Conservation (phyloP, 2,113 vertebrate genomes). For the Leucopternis melanops region DNA sequence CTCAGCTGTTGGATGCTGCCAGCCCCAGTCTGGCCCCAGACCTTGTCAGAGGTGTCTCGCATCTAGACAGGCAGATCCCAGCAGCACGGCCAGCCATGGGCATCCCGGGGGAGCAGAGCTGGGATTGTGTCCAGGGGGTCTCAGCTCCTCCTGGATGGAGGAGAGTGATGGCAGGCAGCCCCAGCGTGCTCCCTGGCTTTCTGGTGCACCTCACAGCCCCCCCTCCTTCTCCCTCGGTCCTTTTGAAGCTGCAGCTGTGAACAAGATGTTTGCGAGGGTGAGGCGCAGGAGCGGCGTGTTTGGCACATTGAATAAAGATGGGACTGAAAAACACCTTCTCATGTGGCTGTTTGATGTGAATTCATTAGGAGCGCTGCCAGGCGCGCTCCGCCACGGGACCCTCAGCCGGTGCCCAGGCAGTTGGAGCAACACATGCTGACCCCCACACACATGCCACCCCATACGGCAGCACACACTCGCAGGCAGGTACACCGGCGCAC, state of each 20-base stretch:
- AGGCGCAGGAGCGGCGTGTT: background rate
- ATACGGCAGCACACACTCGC: accelerated
- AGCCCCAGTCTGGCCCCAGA: background rate
- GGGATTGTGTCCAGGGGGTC: too few species aligned
- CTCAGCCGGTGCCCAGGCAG: background rate
- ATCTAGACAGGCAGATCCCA: background rate
- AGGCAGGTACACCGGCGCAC: accelerated
- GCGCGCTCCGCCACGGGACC: background rate
- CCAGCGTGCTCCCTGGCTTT: accelerated
- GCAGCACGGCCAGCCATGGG: accelerated
- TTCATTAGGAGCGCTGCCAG: background rate
- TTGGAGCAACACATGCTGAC: background rate
- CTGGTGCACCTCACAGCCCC: background rate
- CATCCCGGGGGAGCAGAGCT: background rate
- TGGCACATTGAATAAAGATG: background rate
- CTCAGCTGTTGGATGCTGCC: background rate
- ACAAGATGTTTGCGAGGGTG: background rate
- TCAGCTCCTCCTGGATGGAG: background rate
- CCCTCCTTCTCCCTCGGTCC: background rate
- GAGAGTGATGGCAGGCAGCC: background rate
- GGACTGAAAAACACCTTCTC: background rate
- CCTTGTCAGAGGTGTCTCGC: accelerated
- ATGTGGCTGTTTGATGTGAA: background rate
- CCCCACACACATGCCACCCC: accelerated
- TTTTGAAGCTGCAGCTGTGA: conserved; percentile 38